These are phyloP conservation scores for Atractosteus spatula DNA, from an alignment of 2,113 vertebrate species.

Conservation along the genomic window DNA sequence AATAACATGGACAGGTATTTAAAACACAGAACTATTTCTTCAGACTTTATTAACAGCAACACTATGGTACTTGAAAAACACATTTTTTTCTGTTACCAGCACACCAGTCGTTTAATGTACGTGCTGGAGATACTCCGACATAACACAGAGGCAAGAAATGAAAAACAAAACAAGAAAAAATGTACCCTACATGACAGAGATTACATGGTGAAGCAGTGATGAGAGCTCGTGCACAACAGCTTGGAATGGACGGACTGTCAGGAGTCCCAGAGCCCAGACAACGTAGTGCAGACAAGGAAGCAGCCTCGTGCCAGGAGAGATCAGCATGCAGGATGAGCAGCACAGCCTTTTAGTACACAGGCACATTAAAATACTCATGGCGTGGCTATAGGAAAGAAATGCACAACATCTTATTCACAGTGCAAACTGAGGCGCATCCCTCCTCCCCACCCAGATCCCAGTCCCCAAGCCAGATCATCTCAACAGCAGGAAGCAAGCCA, in stretches of 20 bases:
- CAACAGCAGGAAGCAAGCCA: conserved; percentile 21
- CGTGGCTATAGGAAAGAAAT: conserved; percentile 90
- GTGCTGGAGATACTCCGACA: too few species aligned
- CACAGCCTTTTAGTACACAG: conserved; percentile 91
- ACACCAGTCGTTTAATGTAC: too few species aligned
- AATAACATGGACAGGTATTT: too few species aligned
- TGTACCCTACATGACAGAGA: too few species aligned
- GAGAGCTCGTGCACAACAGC: conserved; percentile 49
- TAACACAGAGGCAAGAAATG: too few species aligned
- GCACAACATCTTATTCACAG: conserved; percentile 73
- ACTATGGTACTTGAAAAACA: too few species aligned
- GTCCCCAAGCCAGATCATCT: conserved; percentile 32
- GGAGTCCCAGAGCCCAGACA: conserved; percentile 53
- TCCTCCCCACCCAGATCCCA: conserved; percentile 20
- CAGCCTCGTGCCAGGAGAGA: conserved; percentile 62
- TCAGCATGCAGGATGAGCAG: conserved; percentile 77
- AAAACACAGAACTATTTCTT: too few species aligned
- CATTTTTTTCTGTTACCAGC: too few species aligned
- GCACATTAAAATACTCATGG: conserved; percentile 98
- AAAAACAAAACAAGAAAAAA: too few species aligned
- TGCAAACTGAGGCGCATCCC: conserved; percentile 4
- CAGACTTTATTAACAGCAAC: too few species aligned
- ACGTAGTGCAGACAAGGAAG: conserved; percentile 60
- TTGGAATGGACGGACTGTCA: conserved; percentile 37
- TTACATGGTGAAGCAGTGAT: neutral